A percentile compares a stretch with the other conserved stretches of the same genome.
phyloP scores from a whole-genome alignment of 2,888 invertebrate species.

The Atethmia centrago region DNA sequence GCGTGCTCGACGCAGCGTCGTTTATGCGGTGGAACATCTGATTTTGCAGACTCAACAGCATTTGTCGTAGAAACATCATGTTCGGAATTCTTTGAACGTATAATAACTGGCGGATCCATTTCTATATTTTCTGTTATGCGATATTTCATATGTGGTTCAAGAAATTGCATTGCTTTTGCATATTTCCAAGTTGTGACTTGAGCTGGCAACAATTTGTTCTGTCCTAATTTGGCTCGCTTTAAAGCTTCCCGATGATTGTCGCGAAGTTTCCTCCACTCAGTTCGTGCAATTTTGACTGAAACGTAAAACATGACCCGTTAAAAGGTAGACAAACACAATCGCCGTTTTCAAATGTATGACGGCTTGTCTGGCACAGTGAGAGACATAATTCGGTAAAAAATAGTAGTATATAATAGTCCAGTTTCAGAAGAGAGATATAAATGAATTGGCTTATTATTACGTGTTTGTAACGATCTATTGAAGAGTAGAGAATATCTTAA shows the following conservation, averaged over 20 bases:
- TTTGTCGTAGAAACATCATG: conserved; percentile 80
- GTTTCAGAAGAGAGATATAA: background rate
- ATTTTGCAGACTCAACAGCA: conserved; percentile 59
- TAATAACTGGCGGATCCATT: conserved; percentile 73
- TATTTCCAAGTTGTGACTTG: conserved; percentile 88
- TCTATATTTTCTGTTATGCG: conserved; percentile 86
- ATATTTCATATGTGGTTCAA: conserved; percentile 88
- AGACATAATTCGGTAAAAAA: background rate
- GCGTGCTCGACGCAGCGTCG: conserved; percentile 70
- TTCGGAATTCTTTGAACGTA: conserved; percentile 71
- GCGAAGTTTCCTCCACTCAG: conserved; percentile 86
- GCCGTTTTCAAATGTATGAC: background rate
- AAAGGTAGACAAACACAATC: background rate
- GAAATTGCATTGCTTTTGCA: conserved; percentile 86
- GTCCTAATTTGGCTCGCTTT: conserved; percentile 85
- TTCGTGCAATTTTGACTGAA: conserved; percentile 83
- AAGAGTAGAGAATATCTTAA: background rate
- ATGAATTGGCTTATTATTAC: background rate
- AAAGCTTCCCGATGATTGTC: conserved; percentile 86
- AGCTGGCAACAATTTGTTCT: conserved; percentile 85
- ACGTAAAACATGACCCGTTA: conserved; percentile 44
- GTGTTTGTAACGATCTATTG: background rate
- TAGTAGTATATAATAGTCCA: too few relatives aligned
- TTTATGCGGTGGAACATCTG: conserved; percentile 67
- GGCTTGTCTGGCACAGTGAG: background rate